A percentile compares a stretch with the other conserved stretches of the same genome.
phyloP scores from a whole-genome alignment of 2,113 vertebrate genomes.

The Centropus unirufus region DNA sequence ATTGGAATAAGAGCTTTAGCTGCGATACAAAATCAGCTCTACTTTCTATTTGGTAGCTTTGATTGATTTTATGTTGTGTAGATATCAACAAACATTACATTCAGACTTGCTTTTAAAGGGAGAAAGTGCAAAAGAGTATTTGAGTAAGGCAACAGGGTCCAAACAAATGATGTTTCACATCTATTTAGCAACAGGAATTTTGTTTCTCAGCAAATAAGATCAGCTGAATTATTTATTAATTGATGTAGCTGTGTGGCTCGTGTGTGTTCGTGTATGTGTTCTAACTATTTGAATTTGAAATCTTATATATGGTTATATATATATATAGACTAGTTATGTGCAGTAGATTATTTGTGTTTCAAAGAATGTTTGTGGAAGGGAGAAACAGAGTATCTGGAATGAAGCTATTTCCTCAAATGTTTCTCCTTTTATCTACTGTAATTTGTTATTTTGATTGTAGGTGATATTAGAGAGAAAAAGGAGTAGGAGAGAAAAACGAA shows the following conservation, averaged over 20 bases:
- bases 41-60: not conserved
- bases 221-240: not conserved
- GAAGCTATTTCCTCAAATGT: not conserved
- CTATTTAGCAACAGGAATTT: not conserved
- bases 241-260: not conserved
- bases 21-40: accelerated
- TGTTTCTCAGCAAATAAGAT: not conserved
- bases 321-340: not conserved
- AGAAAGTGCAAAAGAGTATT: not conserved
- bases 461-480: not conserved
- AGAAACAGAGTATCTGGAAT: not conserved
- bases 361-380: not conserved
- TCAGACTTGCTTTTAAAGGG: not conserved
- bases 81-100: not conserved
- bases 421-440: not conserved
- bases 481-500: not conserved
- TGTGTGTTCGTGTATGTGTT: not conserved
- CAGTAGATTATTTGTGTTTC: not conserved
- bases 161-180: not conserved
- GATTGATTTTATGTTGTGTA: not conserved
- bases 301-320: no score
- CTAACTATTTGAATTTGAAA: not conserved
- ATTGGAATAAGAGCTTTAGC: not conserved
- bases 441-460: not conserved
- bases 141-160: not conserved